Conservation (phyloP, 1,140 invertebrate species). For the Papilio aristodemus region DNA sequence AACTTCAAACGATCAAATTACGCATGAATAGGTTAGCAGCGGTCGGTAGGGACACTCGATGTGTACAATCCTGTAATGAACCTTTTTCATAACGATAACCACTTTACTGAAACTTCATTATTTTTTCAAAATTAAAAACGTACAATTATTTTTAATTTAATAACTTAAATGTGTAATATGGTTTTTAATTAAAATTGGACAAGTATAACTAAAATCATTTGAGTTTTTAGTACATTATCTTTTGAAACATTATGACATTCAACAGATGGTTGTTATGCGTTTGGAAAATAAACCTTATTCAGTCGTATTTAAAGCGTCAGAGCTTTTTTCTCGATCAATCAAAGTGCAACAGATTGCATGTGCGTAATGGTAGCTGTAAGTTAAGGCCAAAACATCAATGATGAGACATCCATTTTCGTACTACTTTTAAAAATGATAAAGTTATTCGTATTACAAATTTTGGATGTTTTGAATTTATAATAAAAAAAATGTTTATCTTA, state of each 20-base stretch:
- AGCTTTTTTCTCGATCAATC: background rate
- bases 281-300: conserved; percentile 12
- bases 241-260: background rate
- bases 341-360: conserved; percentile 4
- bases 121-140: background rate
- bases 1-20: conserved; percentile 10
- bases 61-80: background rate
- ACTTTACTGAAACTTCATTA: background rate
- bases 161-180: too few relatives aligned
- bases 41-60: conserved; percentile 5
- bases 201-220: too few relatives aligned
- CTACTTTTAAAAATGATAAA: too few relatives aligned
- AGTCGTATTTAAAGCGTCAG: background rate
- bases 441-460: too few relatives aligned
- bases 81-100: conserved; percentile 4
- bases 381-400: too few relatives aligned
- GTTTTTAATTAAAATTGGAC: too few relatives aligned
- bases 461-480: too few relatives aligned
- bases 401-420: too few relatives aligned
- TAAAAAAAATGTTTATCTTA: too few relatives aligned
- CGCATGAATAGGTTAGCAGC: background rate
- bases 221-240: too few relatives aligned
- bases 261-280: conserved; percentile 5
- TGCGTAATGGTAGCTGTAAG: background rate
- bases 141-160: background rate